These are phyloP conservation scores for Neodiprion lecontei DNA, from an alignment of 1,140 invertebrate species.

Conservation along the genomic window DNA sequence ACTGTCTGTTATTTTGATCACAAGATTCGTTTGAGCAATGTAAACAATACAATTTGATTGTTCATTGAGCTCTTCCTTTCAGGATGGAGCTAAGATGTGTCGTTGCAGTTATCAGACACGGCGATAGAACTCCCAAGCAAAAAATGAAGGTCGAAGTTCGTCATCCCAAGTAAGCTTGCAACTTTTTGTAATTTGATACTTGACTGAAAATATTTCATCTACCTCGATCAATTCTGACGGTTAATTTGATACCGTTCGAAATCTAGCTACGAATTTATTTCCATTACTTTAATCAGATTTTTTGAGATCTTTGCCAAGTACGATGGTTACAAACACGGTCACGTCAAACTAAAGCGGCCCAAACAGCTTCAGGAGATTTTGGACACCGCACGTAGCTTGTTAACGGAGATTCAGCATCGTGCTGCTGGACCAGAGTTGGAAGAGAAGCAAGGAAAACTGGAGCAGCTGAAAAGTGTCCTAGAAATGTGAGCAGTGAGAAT, in stretches of 20 bases:
- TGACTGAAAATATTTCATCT: slow-evolving; percentile 9
- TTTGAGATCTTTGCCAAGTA: slow-evolving; percentile 99
- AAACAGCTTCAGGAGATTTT: slow-evolving; percentile 98
- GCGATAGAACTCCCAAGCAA: slow-evolving; percentile 98
- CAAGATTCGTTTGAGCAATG: not conserved
- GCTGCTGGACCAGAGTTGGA: slow-evolving; percentile 91
- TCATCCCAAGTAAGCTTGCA: slow-evolving; percentile 84
- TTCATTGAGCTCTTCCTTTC: slow-evolving; percentile 23
- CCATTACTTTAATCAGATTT: slow-evolving; percentile 71
- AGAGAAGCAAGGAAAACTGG: slow-evolving; percentile 95
- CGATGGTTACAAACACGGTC: slow-evolving; percentile 92
- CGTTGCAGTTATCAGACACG: slow-evolving; percentile 97
- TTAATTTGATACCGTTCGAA: not conserved
- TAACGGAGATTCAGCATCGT: slow-evolving; percentile 86
- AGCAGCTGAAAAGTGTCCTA: slow-evolving; percentile 96
- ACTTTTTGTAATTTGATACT: slow-evolving; percentile 7
- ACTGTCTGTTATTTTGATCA: slow-evolving; percentile 13
- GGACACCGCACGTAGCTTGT: slow-evolving; percentile 88
- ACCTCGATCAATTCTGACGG: slow-evolving; percentile 7
- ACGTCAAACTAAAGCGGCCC: slow-evolving; percentile 97
- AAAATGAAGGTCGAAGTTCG: slow-evolving; percentile 99
- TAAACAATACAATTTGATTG: slow-evolving; percentile 1
- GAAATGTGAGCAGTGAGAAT: slow-evolving; percentile 86
- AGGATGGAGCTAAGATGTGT: slow-evolving; percentile 98
- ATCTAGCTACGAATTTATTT: slow-evolving; percentile 11